Conservation (phyloP, 1,140 invertebrate species). For the Drosophila mauritiana region DNA sequence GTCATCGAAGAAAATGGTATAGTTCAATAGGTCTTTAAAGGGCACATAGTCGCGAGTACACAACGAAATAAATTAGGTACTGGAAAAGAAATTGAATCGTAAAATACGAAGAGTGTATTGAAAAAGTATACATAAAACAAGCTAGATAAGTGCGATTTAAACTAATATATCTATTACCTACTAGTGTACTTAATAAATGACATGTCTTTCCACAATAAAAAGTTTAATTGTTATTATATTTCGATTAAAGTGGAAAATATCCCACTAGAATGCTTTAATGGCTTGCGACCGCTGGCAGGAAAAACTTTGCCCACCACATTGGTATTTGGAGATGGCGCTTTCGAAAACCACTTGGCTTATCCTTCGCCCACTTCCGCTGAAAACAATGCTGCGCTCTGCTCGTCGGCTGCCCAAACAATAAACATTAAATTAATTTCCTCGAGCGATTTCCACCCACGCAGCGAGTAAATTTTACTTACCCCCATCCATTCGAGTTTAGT, state of each 20-base stretch:
- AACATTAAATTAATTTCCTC: conserved; percentile 46
- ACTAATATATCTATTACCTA: too few species aligned
- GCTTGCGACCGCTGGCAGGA: conserved; percentile 1
- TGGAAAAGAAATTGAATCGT: too few species aligned
- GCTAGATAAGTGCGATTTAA: too few species aligned
- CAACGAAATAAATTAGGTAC: not conserved
- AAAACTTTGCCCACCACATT: conserved; percentile 3
- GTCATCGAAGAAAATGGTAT: conserved; percentile 17
- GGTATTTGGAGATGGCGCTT: conserved; percentile 3
- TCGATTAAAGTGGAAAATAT: too few species aligned
- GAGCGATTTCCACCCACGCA: conserved; percentile 23
- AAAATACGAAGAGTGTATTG: not conserved
- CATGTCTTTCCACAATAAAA: too few species aligned
- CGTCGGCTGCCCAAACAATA: conserved; percentile 18
- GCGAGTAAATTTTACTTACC: conserved; percentile 28
- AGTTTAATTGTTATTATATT: too few species aligned
- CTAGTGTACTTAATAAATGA: too few species aligned
- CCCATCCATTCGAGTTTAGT: conserved; percentile 7
- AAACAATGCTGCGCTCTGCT: conserved; percentile 13
- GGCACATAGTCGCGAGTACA: too few species aligned
- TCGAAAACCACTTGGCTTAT: conserved; percentile 13
- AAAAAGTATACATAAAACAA: not conserved
- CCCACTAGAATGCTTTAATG: conserved; percentile 15
- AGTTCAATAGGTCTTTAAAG: conserved; percentile 25
- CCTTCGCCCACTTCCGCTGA: conserved; percentile 10